These are phyloP conservation scores for Triplophysa bombifrons DNA, from an alignment of 2,797 vertebrate genomes.

Conservation along the genomic window DNA sequence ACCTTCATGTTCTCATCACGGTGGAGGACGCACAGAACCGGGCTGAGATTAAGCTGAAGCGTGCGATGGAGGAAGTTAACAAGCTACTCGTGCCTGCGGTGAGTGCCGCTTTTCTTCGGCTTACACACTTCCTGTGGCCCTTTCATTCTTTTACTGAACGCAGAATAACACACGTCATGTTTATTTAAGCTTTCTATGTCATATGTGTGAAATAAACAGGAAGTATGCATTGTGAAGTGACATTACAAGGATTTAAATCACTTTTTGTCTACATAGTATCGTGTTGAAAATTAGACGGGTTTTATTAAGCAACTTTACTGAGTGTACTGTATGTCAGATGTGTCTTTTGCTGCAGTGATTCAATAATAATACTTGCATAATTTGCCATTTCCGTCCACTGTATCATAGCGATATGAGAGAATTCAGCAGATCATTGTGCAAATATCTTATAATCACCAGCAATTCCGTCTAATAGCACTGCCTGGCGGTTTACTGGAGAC, in stretches of 20 bases:
- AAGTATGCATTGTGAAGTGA: background rate
- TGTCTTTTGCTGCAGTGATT: background rate
- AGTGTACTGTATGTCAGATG: background rate
- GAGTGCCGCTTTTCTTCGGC: conserved; percentile 67
- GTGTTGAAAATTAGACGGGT: no score
- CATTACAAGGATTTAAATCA: background rate
- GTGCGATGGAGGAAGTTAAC: conserved; percentile 90
- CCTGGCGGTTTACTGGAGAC: conserved; percentile 34
- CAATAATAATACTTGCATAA: conserved; percentile 27
- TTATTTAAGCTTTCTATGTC: conserved; percentile 22
- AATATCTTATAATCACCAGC: conserved; percentile 49
- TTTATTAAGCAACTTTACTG: no score
- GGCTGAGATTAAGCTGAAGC: conserved; percentile 90
- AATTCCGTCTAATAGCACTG: conserved; percentile 53
- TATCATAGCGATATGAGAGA: conserved; percentile 35
- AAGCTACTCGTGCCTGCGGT: conserved; percentile 91
- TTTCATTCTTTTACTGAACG: background rate
- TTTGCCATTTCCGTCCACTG: conserved; percentile 5
- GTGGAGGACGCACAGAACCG: conserved; percentile 93
- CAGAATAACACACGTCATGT: conserved; percentile 3
- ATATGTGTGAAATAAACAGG: conserved; percentile 33
- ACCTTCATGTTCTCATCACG: conserved; percentile 91
- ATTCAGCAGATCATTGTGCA: conserved; percentile 44
- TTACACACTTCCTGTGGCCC: conserved; percentile 24
- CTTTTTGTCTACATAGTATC: no score